phyloP scores from a whole-genome alignment of 2,888 invertebrate genomes.

The Onchidella celtica region DNA sequence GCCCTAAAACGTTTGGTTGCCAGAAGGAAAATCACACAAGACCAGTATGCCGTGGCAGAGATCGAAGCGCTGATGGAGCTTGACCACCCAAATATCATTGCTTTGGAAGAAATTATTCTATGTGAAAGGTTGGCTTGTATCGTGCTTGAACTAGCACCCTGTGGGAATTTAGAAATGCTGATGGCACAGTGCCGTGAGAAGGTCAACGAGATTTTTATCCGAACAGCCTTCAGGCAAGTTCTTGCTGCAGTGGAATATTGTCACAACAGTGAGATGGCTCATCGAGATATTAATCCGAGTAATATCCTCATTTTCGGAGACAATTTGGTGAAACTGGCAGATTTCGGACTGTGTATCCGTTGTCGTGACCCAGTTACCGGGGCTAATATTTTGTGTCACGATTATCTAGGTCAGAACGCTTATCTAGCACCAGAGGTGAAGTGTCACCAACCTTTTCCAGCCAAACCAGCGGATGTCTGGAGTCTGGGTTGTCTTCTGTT shows the following conservation, averaged over 20 bases:
- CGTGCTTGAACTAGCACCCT: constrained; percentile 56
- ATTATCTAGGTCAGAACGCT: constrained; percentile 55
- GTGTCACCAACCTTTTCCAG: constrained; percentile 39
- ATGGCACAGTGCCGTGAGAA: constrained; percentile 5
- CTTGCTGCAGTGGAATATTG: constrained; percentile 52
- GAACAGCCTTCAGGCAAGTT: constrained; percentile 47
- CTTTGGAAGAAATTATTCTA: constrained; percentile 50
- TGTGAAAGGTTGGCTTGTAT: constrained; percentile 50
- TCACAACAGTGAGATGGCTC: constrained; percentile 53
- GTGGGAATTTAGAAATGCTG: constrained; percentile 55
- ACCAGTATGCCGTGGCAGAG: constrained; percentile 51
- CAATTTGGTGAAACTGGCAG: constrained; percentile 54
- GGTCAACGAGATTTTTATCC: constrained; percentile 36
- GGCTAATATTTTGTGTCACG: constrained; percentile 35
- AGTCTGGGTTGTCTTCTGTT: constrained; percentile 56
- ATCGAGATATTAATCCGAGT: constrained; percentile 59
- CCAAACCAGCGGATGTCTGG: constrained; percentile 57
- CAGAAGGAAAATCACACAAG: constrained; percentile 41
- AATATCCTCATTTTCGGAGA: constrained; percentile 55
- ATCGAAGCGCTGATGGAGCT: constrained; percentile 52
- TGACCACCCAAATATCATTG: constrained; percentile 50
- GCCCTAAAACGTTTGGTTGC: constrained; percentile 55
- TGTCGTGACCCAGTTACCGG: constrained; percentile 46
- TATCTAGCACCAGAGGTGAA: constrained; percentile 59
- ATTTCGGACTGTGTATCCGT: constrained; percentile 55